Evolutionary conservation across 92 coral and sea anemone genomes (phyloP), one percentile per base, ranked within the genome.

Genomic region (Porites divaricata): DNA sequence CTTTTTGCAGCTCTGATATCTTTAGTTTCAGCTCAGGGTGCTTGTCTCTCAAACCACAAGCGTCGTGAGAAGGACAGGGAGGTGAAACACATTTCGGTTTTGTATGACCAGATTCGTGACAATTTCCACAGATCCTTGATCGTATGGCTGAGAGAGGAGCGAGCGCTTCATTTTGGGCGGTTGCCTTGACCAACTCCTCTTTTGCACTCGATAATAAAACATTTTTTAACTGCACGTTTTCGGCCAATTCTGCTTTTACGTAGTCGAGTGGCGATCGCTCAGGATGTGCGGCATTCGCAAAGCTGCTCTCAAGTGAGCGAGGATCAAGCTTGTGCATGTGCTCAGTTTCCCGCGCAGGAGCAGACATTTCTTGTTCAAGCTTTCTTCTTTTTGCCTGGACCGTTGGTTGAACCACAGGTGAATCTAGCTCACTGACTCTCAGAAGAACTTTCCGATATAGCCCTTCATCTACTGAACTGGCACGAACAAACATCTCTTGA

Each of bases 71-170:
- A 52, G 75, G 63, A 54, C 92, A 81, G 20, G 85, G 89, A 49
- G 84, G 68, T 45, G 81, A 78, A 77, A 70, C 24, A 78, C 92
- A 88, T 76, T 70, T 85, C 13, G 85, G 86, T 70, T 64, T 79
- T 64, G 85, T 74, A 85, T 88, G 90, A 65, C 92, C 90, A 26
- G 83, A 56, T 65, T 92, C 86, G 53, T 91, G 92, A 80, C 94
- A 91, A 79, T 22, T 80, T 78, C 91, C 81, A 85, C 90, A 88
- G 25, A 88, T 16, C 77, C 89, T 72, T 56, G 85, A 54, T n/a
- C 51, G 85, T 10, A 79, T 17, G 1, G 89, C 89, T 26, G 90
- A 88, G 65, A 91, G 78, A 56, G 64, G 90, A 10, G 70, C 7
- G 51, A 91, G 86, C 21, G 77, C 88, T 51, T 89, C 75, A 26